phyloP scores from a whole-genome alignment of 2,888 invertebrate species.

The Incurvaria masculella region DNA sequence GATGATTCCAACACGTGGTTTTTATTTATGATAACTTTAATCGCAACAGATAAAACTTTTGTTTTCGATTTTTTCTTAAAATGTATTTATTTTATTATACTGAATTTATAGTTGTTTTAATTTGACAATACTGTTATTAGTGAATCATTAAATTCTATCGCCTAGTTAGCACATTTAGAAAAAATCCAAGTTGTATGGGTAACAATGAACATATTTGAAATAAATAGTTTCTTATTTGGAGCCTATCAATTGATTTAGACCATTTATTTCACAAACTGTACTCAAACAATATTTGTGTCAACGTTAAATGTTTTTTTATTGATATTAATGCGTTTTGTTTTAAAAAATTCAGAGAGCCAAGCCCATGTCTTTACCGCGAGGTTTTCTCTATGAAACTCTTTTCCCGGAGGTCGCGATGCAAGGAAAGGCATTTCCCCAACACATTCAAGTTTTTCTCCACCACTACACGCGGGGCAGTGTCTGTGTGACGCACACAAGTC shows the following conservation, averaged over 20 bases:
- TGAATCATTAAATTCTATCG: too few relatives aligned
- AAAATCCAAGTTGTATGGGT: too few relatives aligned
- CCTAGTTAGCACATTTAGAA: too few relatives aligned
- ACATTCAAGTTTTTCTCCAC: constrained; percentile 50
- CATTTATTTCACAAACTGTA: constrained; percentile 13
- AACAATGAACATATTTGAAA: too few relatives aligned
- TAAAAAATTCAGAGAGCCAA: constrained; percentile 31
- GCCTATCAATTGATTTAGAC: constrained; percentile 10
- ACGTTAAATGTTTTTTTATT: constrained; percentile 17
- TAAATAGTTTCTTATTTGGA: too few relatives aligned
- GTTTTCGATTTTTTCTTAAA: too few relatives aligned
- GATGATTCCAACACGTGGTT: background rate
- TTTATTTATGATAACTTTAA: too few relatives aligned
- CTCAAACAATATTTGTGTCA: constrained; percentile 15
- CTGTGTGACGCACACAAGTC: constrained; percentile 26
- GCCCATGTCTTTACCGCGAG: constrained; percentile 56
- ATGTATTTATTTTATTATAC: too few relatives aligned
- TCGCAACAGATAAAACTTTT: too few relatives aligned
- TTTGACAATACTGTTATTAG: too few relatives aligned
- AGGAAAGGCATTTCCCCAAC: constrained; percentile 56
- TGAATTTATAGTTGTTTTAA: too few relatives aligned
- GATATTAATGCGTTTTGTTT: constrained; percentile 21
- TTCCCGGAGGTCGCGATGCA: constrained; percentile 53
- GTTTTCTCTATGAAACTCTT: constrained; percentile 57
- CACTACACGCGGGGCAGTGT: constrained; percentile 25